These are phyloP conservation scores for Molanna angustata DNA, from an alignment of 2,888 invertebrate genomes.

Conservation along the genomic window DNA sequence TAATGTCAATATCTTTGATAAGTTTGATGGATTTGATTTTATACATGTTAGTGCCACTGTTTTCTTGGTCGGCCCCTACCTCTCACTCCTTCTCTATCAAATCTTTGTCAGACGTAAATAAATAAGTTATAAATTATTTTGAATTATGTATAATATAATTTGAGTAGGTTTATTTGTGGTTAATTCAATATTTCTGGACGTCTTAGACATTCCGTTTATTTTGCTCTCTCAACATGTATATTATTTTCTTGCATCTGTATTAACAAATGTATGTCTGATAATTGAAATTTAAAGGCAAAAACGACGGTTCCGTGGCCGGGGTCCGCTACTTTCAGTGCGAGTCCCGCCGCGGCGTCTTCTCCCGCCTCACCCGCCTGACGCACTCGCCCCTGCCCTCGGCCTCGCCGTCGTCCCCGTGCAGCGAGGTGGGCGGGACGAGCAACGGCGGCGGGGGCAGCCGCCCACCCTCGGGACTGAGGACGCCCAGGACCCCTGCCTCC, in stretches of 20 bases:
- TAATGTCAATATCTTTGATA: too few relatives aligned
- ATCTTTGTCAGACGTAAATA: too few relatives aligned
- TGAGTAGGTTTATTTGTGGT: too few relatives aligned
- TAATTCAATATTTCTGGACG: too few relatives aligned
- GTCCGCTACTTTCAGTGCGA: constrained; percentile 92
- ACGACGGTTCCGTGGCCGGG: constrained; percentile 93
- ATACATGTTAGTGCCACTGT: too few relatives aligned
- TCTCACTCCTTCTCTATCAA: too few relatives aligned
- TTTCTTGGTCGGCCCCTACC: too few relatives aligned
- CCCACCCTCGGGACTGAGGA: constrained; percentile 5
- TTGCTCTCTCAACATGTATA: too few relatives aligned
- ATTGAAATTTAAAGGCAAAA: constrained; percentile 69
- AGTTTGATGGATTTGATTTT: too few relatives aligned
- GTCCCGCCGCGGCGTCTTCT: constrained; percentile 90
- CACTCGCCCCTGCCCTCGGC: constrained; percentile 63
- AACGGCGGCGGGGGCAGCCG: constrained; percentile 41
- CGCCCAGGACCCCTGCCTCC: constrained; percentile 36
- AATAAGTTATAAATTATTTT: too few relatives aligned
- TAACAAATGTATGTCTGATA: neutral
- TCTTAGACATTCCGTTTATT: too few relatives aligned
- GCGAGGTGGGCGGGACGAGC: constrained; percentile 41
- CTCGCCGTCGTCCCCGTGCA: constrained; percentile 48
- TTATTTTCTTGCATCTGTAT: neutral
- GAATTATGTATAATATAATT: too few relatives aligned
- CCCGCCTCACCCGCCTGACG: constrained; percentile 81